Base-by-base conservation (phyloP, 2,797 vertebrate genomes). In the Capromys pilorides region DNA sequence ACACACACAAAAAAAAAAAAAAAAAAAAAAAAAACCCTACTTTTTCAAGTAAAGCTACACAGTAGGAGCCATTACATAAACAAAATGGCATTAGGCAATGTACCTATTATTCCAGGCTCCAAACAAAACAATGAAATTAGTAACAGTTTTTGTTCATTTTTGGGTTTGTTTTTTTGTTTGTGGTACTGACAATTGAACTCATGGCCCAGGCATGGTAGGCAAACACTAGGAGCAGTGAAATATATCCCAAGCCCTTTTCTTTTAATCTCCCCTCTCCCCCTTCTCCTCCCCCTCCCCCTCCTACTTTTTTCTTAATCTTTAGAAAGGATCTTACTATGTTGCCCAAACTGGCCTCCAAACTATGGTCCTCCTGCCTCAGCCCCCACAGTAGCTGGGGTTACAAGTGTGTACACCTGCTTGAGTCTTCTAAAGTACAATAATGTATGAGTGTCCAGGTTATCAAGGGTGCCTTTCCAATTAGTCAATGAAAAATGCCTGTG, bases 71-170 rank as follows among this genome's bases (percentile, higher is more conserved):
- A 7, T 78, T 82, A 69, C 2, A 22, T 61, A 85, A 93, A 36
- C 41, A 67, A 94, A 96, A 57, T 18, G 45, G 88, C 36, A 71
- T 26, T 45, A 62, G 24, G 14, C 16, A 54, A 12, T 21, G 14
- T n/a, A n/a, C 41, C 93, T 54, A 73, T 82, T 66, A 73, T 86
- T 61, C 66, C 45, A 86, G 69, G 78, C 81, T 78, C 26, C 8
- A 19, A 21, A 87, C 39, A 88, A 91, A 93, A 93, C 73, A 91
- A 88, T 71, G 78, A 66, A 31, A 82, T 85, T 39, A 71, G n/a
- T 8, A 71, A 10, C 3, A 39, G n/a, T 18, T 22, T 71, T 69
- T 36, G 18, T 28, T 19, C 12, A 77, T 83, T 67, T 78, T 57
- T 66, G 66, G 59, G 21, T 85, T 86, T 62, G 71, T 62, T 73